Base-by-base conservation (phyloP, 2,888 invertebrate genomes). In the Phorcus lineatus region DNA sequence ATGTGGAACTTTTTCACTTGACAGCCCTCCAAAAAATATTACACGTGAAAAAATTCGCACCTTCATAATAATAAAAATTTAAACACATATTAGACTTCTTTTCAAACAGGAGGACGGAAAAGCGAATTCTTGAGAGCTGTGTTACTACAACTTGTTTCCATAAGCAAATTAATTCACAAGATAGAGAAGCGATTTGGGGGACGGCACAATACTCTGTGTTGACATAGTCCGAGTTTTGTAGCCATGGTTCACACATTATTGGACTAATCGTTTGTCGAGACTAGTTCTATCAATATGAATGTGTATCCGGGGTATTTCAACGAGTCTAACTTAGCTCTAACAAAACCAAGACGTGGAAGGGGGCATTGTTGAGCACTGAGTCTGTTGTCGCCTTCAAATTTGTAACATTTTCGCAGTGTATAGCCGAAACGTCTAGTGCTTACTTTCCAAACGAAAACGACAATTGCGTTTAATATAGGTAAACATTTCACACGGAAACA, bases 381-480 rank as follows among this genome's bases (percentile, higher is more conserved):
- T 11, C 40, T 28, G 76, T 54, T 55, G 55, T 76, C 54, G 24
- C 76, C 47, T 40, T 55, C 70, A 76, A 76, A 76, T 54, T 55
- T 76, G 76, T 55, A 54, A 76, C 76, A 76, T 76, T 76, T 76
- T 55, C 54, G 11, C 31, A 31, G 55, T 76, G 53, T 76, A 55
- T 76, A n/a, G 54, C 19, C 36, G 54, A 54, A 70, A 78, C 53
- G 28, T 47, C 11, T 54, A 55, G 54, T 82, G 80, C 82, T 82
- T 82, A 78, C 78, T 77, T 40, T 78, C 78, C 28, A 80, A 80
- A 82, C 78, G 74, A 47, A 24, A 19, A 55, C 36, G 78, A 82
- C 82, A 82, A 82, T 75, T 70, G 75, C 31, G 74, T 53, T 74
- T 82, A 80, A 82, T 82, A 75, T 80, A 82, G 54, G 80, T 80